These are phyloP conservation scores for Pseudorhombus dupliciocellatus DNA, from an alignment of 2,113 vertebrate genomes.

Conservation along the genomic window DNA sequence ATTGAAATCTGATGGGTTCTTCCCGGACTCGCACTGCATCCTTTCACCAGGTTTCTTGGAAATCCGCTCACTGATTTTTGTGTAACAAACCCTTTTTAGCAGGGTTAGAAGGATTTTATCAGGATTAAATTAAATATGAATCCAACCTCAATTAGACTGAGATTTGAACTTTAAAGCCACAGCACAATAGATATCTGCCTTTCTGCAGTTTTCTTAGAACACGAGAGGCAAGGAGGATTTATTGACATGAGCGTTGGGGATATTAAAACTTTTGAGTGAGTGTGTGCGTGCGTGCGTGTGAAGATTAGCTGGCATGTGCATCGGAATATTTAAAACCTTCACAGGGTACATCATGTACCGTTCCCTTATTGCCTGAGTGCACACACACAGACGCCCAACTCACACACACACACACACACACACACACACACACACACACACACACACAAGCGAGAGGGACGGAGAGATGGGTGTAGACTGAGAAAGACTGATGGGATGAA, in stretches of 20 bases:
- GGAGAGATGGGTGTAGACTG: background rate
- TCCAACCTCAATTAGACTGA: background rate
- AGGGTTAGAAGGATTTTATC: background rate
- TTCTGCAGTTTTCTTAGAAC: background rate
- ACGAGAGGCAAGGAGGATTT: background rate
- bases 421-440: conserved; percentile 13
- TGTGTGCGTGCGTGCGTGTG: conserved; percentile 13
- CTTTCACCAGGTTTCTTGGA: too few species aligned
- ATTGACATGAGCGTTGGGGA: background rate
- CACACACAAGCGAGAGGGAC: background rate
- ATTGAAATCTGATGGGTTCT: too few species aligned
- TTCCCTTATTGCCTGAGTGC: conserved; percentile 35
- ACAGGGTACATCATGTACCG: conserved; percentile 59
- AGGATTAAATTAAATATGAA: background rate
- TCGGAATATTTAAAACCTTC: conserved; percentile 60
- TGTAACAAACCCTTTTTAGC: too few species aligned
- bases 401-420: background rate
- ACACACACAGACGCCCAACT: conserved; percentile 11
- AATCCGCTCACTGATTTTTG: too few species aligned
- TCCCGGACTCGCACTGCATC: too few species aligned
- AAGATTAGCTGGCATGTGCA: conserved; percentile 46
- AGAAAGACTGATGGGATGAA: background rate
- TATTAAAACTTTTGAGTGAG: background rate
- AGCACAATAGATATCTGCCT: background rate
- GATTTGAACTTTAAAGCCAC: background rate